Evolutionary conservation across 2,797 vertebrate genomes (phyloP).

Genomic region (Ctenochaetus hawaiiensis): DNA sequence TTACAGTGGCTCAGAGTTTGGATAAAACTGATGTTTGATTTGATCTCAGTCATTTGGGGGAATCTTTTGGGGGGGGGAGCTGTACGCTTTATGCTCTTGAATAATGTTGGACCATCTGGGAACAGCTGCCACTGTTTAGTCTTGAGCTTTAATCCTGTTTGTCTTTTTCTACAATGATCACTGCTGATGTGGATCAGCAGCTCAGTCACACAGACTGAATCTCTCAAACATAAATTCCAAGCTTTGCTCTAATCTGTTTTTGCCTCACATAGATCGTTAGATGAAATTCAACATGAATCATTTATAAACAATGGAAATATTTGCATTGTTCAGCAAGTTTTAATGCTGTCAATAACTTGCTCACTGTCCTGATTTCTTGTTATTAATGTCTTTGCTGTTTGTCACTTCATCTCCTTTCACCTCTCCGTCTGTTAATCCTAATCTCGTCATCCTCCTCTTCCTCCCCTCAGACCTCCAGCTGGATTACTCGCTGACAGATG

Average conservation of each 20-base stretch:
- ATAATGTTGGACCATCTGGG: slow-evolving; percentile 33
- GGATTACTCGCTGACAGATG: slow-evolving; percentile 96
- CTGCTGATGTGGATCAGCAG: slow-evolving; percentile 34
- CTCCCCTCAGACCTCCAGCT: slow-evolving; percentile 91
- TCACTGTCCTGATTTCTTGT: neutral
- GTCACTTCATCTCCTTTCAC: neutral
- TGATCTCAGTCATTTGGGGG: slow-evolving; percentile 26
- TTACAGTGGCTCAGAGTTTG: slow-evolving; percentile 27
- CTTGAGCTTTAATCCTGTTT: slow-evolving; percentile 43
- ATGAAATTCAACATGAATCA: neutral
- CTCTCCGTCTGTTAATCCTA: slow-evolving; percentile 14
- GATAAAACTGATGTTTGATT: slow-evolving; percentile 1
- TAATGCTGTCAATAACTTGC: neutral
- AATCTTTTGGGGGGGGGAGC: slow-evolving; percentile 12
- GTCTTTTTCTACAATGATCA: slow-evolving; percentile 35
- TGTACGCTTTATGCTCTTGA: slow-evolving; percentile 18
- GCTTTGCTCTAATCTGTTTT: slow-evolving; percentile 24
- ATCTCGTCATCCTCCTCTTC: slow-evolving; percentile 37
- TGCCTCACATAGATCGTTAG: slow-evolving; percentile 10
- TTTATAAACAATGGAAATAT: neutral
- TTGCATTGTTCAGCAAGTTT: neutral
- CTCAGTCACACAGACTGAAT: slow-evolving; percentile 34
- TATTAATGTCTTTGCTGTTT: neutral
- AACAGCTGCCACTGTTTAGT: slow-evolving; percentile 50
- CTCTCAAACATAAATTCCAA: slow-evolving; percentile 23